Evolutionary conservation across 2,113 vertebrate species (phyloP).

Genomic region (Ammodytes dubius): DNA sequence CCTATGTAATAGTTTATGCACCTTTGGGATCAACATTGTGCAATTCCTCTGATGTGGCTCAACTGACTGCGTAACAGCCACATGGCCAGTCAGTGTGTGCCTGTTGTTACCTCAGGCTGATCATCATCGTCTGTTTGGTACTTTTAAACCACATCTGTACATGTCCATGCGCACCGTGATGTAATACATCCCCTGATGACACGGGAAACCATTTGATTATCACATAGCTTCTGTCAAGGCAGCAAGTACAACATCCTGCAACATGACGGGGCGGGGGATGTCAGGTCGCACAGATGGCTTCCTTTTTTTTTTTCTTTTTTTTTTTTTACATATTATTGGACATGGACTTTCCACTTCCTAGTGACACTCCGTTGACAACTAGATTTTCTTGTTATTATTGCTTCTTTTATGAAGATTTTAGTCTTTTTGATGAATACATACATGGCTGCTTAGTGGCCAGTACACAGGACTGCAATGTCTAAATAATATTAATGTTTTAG

Average conservation of each 20-base stretch:
- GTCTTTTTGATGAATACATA: conserved; percentile 10
- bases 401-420: background rate
- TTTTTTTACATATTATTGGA: conserved; percentile 43
- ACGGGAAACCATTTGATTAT: conserved; percentile 55
- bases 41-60: background rate
- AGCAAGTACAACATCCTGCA: conserved; percentile 12
- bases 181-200: conserved; percentile 63
- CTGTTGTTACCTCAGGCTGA: conserved; percentile 47
- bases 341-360: background rate
- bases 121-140: conserved; percentile 40
- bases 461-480: background rate
- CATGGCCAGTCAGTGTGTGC: conserved; percentile 49
- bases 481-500: background rate
- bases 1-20: background rate
- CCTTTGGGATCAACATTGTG: background rate
- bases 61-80: conserved; percentile 55
- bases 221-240: conserved; percentile 46
- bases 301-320: conserved; percentile 11
- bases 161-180: conserved; percentile 52
- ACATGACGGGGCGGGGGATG: conserved; percentile 17
- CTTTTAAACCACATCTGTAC: conserved; percentile 68
- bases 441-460: background rate
- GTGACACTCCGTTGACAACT: background rate
- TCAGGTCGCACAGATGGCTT: conserved; percentile 59
- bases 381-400: background rate